phyloP scores from a whole-genome alignment of 2,888 invertebrate species.

The Neoitamus cyanurus region DNA sequence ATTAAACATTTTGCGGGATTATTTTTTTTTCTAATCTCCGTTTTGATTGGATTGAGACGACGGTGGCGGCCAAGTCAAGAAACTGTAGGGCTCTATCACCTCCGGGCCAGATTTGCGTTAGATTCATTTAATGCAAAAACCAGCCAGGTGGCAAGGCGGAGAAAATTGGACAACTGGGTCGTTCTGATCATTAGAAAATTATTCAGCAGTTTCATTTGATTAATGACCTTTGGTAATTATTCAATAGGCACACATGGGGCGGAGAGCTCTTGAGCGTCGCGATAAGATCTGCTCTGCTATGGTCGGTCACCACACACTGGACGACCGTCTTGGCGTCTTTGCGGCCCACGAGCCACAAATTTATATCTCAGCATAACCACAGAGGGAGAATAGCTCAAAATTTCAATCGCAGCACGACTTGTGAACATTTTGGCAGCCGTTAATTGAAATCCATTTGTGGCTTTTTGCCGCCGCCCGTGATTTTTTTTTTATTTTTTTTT shows the following conservation, averaged over 20 bases:
- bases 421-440: neutral
- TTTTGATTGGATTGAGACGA: neutral
- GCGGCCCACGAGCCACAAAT: neutral
- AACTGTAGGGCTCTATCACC: neutral
- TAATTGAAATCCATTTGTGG: neutral
- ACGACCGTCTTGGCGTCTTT: neutral
- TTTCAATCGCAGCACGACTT: neutral
- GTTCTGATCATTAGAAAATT: neutral
- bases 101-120: neutral
- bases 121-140: neutral
- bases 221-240: neutral
- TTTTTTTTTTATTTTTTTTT: neutral
- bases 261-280: neutral
- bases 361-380: neutral
- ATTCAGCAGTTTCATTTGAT: neutral
- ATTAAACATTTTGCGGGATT: neutral
- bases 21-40: neutral
- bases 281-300: neutral
- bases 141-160: neutral
- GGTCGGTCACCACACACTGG: neutral
- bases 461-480: neutral
- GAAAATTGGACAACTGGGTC: constrained; percentile 1
- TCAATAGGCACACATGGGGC: neutral
- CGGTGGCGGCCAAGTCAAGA: neutral
- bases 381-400: neutral